Evolutionary conservation across 2,888 invertebrate species (phyloP).

Genomic region (Lasioglossum figueresi): DNA sequence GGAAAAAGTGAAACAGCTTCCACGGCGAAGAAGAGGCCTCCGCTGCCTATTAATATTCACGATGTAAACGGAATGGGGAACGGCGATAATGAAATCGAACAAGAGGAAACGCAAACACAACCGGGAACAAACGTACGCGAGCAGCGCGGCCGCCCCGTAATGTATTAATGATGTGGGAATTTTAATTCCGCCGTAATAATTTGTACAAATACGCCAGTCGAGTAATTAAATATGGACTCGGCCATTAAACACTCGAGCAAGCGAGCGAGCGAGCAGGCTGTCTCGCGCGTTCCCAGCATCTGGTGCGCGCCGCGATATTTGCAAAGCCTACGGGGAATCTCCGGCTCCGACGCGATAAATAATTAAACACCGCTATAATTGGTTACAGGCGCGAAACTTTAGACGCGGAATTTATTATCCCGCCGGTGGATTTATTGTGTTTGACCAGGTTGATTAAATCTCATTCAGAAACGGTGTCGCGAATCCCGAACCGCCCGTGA

Average conservation of each 20-base stretch:
- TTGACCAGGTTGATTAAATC: constrained; percentile 56
- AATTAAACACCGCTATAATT: constrained; percentile 57
- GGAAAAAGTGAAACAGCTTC: constrained; percentile 36
- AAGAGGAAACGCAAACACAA: constrained; percentile 18
- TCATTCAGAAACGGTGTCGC: constrained; percentile 34
- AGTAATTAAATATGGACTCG: constrained; percentile 56
- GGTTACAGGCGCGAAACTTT: constrained; percentile 57
- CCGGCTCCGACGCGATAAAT: constrained; percentile 52
- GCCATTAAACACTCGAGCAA: constrained; percentile 42
- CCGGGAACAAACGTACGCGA: not conserved
- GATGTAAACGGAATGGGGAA: not conserved
- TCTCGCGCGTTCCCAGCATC: constrained; percentile 44
- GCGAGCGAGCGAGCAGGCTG: constrained; percentile 11
- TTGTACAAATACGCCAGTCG: constrained; percentile 50
- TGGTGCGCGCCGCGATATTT: constrained; percentile 57
- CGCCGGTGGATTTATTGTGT: constrained; percentile 43
- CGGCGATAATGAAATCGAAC: constrained; percentile 31
- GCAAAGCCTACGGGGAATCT: constrained; percentile 61
- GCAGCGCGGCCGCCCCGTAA: constrained; percentile 6
- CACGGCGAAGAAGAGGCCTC: constrained; percentile 26
- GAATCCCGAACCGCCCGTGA: not conserved
- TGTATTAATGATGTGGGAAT: constrained; percentile 57
- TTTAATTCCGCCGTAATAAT: constrained; percentile 57
- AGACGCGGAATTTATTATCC: constrained; percentile 54
- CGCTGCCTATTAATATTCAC: not conserved